Percentiles rank a stretch among this genome's conserved stretches.
These are phyloP conservation scores for Epizoanthus stellaris DNA, from an alignment of 92 coral and sea anemone genomes.

Conservation along the genomic window DNA sequence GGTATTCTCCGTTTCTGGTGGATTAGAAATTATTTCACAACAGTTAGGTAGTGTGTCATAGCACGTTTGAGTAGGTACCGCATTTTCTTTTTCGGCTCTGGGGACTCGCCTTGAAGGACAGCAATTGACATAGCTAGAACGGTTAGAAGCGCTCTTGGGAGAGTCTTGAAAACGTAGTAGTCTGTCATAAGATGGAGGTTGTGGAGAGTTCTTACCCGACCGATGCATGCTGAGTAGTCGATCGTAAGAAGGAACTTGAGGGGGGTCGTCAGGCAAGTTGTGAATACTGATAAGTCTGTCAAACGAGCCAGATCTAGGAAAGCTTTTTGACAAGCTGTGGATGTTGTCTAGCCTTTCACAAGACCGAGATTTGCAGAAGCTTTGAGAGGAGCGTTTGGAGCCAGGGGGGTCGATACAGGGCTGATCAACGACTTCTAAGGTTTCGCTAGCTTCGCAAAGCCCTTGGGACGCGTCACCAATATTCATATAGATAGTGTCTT, in stretches of 20 bases:
- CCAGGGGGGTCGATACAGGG: not conserved
- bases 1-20: not conserved
- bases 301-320: not conserved
- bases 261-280: constrained; percentile 28
- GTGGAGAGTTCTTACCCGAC: not conserved
- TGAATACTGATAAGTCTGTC: constrained; percentile 12
- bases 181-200: constrained; percentile 28
- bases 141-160: not conserved
- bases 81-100: not conserved
- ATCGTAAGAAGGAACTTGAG: constrained; percentile 38
- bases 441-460: not conserved
- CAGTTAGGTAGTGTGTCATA: constrained; percentile 21
- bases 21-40: not conserved
- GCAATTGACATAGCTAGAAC: not conserved
- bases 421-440: not conserved
- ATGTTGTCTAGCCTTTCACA: not conserved
- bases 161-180: constrained; percentile 2
- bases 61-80: not conserved
- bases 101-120: not conserved
- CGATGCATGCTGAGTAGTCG: constrained; percentile 20
- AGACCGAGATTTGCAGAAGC: not conserved
- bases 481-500: constrained; percentile 15
- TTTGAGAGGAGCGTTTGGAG: not conserved
- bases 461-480: not conserved
- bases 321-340: not conserved